Evolutionary conservation across 2,113 vertebrate genomes (phyloP), one percentile per base, ranked within the genome.

Genomic region (Antechinus stuartii): DNA sequence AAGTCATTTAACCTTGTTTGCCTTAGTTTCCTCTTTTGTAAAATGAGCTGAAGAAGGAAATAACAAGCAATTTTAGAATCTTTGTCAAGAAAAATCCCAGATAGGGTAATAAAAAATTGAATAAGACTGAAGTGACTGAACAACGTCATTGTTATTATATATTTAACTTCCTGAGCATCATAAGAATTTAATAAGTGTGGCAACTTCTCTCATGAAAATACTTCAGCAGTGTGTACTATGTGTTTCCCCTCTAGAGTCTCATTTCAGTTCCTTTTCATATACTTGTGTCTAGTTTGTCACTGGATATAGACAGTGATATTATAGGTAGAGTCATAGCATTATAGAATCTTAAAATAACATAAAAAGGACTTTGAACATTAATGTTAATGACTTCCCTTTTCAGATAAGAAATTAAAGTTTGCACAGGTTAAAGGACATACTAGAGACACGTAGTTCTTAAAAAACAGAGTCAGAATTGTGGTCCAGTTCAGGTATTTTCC

Each of bases 291-390:
- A 42, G 1, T 94, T 47, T 89, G 52, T 95, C 56, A 54, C 12
- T 93, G 52, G 11, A 93, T 42, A 89, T 96, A 90, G 2, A 91
- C 25, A 92, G 47, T 11, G 49, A 95, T 68, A 27, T 61, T 76
- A 47, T 23, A 30, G 92, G 24, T 49, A 22, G 55, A 91, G 27
- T 84, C n/a, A 42, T 42, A 42, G 19, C n/a, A 42, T 84, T 16
- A 42, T n/a, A 42, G 16, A 84, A 84, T 84, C 6, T 84, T 42
- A 84, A n/a, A 84, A 84, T 84, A 22, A 23, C 68, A 84, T 84
- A n/a, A 23, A 76, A 23, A 6, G 6, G 16, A 22, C 35, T 42
- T 84, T 42, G n/a, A 84, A 42, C n/a, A 23, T 84, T 23, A 42
- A 42, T 42, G 19, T 42, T 42, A 42, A 42, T 7, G 22, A n/a